phyloP scores from a whole-genome alignment of 2,797 vertebrate genomes.

The Otolemur crassicaudatus region DNA sequence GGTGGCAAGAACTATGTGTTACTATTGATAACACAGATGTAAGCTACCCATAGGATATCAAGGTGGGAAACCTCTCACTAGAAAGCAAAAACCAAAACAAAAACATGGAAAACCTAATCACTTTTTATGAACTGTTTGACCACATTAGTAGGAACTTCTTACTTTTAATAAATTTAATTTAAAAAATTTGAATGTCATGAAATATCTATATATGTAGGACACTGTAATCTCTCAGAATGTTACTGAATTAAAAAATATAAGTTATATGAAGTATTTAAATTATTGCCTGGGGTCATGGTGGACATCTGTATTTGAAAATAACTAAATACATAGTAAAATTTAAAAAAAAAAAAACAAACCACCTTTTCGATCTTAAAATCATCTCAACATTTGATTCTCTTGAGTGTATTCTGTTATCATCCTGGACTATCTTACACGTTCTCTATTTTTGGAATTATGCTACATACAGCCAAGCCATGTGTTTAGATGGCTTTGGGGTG shows the following conservation, averaged over 20 bases:
- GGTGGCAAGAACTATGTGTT: not conserved
- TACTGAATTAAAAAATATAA: not conserved
- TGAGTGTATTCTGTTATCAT: constrained; percentile 70
- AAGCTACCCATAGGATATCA: not conserved
- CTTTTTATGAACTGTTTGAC: not conserved
- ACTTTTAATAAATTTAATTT: constrained; percentile 28
- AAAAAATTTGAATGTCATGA: constrained; percentile 38
- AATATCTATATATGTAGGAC: not conserved
- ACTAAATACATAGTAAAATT: not conserved
- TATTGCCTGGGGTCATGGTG: not conserved
- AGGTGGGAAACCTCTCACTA: not conserved
- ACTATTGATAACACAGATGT: not conserved
- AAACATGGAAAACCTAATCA: not conserved
- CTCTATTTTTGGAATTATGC: constrained; percentile 79
- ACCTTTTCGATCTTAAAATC: constrained; percentile 51
- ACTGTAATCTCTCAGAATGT: not conserved
- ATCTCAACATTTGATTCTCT: constrained; percentile 38
- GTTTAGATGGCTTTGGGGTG: constrained; percentile 87
- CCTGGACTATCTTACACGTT: constrained; percentile 1
- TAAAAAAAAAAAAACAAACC: constrained; percentile 49
- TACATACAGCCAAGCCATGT: constrained; percentile 80
- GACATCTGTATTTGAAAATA: constrained; percentile 48
- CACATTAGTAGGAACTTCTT: not conserved
- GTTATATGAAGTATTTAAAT: not conserved
- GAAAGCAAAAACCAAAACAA: not conserved